Evolutionary conservation across 2,113 vertebrate genomes (phyloP), one percentile per base, ranked within the genome.

Genomic region (Chaetops frenatus): DNA sequence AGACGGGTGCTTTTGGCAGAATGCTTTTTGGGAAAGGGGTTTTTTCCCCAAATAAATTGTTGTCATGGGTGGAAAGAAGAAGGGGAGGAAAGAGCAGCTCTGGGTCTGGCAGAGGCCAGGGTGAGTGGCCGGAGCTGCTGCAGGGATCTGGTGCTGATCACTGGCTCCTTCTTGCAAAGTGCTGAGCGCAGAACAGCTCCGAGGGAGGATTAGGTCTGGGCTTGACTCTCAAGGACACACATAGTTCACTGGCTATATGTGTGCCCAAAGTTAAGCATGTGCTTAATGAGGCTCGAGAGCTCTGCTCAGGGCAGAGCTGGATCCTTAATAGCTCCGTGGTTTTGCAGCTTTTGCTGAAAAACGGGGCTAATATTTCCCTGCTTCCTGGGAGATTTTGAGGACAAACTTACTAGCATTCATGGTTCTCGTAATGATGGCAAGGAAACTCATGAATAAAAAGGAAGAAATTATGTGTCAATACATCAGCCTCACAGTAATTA

Each of bases 251-350:
- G 95, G 48, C 64, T 90, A 35, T 54, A 51, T 91, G 88, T 86
- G 77, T 94, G 96, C 94, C 95, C 88, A 93, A 66, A 96, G 91
- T 94, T 73, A 83, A 94, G 94, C 90, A 29, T 93, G 95, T 96
- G 95, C 94, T 90, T 95, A 95, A 96, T 97, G 93, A 95, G 94
- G 92, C 95, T 94, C 36, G 65, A 94, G 93, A 17, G 48, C 83
- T 89, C 89, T 0, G 83, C 96, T 96, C 48, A 50, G 80, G 94
- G 94, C 95, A 95, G 72, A 74, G 76, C 76, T 60, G 86, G 84
- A 81, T 74, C 82, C 60, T 64, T 93, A 95, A 93, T n/a, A 86
- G 93, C 85, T 95, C 92, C 45, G 0, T 80, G 91, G 33, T 96
- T 96, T 95, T 88, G 91, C 84, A 90, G 93, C 89, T 94, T 94